Evolutionary conservation across 1,140 invertebrate genomes (phyloP), one percentile per base, ranked within the genome.

Genomic region (Apis laboriosa): DNA sequence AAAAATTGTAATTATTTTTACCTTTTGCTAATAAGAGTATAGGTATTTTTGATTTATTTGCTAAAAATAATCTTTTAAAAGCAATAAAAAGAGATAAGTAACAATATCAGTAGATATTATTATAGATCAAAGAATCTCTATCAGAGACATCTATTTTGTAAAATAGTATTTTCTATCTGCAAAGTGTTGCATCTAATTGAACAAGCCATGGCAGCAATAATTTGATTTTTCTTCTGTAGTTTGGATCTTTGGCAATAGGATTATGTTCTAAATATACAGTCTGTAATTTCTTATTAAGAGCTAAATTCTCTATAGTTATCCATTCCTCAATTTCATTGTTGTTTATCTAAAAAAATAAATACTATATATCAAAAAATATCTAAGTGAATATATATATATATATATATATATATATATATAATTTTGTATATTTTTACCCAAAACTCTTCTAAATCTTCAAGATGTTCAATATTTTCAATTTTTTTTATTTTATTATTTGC

Each of bases 191-290:
- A 95, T 99, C 99, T 85, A 99, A 97, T 93, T 99, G 99, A 73
- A 95, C 95, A 34, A 99, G 94, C 90, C 97, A 97, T 0, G 99
- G 98, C 34, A 99, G 94, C 13, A 97, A 95, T 61, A 99, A 92
- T 93, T 98, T 99, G 28, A 99, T 95, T 94, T 99, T 99, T 86
- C 98, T 95, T 83, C 99, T 94, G 91, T 99, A 99, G 85, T 96
- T 97, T 0, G 97, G 94, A 93, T 98, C 98, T 24, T 96, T 95
- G 1, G 96, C 96, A 3, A 99, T 94, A 0, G 99, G 98, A 95
- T 99, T 99, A 24, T 97, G 94, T 92, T 99, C 98, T 86, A 99
- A 93, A 92, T 99, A 99, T 53, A 99, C 96, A 1, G 99, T 99
- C 79, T 96, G 93, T 15, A 99, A 92, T 56, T 97, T 96, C 89